Conservation (phyloP, 2,888 invertebrate genomes). For the Athripsodes cinereus region DNA sequence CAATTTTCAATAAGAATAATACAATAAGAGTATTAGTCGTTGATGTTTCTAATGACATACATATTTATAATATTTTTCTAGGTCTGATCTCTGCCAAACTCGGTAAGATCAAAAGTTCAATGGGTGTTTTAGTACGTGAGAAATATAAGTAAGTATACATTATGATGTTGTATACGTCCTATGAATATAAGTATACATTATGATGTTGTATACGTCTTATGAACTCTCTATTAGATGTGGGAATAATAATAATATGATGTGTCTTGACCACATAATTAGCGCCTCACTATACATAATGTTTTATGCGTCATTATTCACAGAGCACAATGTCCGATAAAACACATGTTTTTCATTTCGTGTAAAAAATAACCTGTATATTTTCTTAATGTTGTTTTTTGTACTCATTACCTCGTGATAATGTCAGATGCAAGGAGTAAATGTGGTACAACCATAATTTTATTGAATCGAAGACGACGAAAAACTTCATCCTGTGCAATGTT, state of each 20-base stretch:
- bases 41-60: neutral
- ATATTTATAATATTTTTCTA: neutral
- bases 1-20: neutral
- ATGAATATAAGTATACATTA: too few relatives aligned
- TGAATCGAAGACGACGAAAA: too few relatives aligned
- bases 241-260: neutral
- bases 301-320: neutral
- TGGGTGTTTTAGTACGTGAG: neutral
- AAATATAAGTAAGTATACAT: neutral
- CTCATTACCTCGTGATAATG: too few relatives aligned
- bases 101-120: conserved; percentile 6
- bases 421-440: too few relatives aligned
- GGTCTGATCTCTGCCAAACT: neutral
- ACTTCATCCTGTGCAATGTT: too few relatives aligned
- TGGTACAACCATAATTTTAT: too few relatives aligned
- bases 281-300: neutral
- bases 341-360: too few relatives aligned
- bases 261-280: neutral
- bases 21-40: neutral
- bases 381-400: too few relatives aligned
- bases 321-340: neutral
- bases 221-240: neutral
- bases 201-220: too few relatives aligned
- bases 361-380: too few relatives aligned
- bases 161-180: neutral